phyloP scores from a whole-genome alignment of 2,888 invertebrate species.

The Mimas tiliae region DNA sequence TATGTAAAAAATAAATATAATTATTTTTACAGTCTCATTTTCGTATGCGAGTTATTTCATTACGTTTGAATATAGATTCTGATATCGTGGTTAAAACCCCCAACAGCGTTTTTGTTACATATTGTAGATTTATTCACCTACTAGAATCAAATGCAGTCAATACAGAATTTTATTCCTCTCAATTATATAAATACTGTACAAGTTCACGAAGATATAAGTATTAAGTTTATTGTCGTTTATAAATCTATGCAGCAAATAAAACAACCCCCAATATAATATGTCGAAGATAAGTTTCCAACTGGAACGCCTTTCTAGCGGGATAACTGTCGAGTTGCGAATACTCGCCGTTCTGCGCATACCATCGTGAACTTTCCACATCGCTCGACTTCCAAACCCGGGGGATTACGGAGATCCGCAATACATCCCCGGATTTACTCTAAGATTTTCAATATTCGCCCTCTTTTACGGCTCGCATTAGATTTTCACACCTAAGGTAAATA shows the following conservation, averaged over 20 bases:
- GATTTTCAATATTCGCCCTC: conserved; percentile 11
- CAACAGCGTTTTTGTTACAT: too few species aligned
- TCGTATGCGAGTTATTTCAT: too few species aligned
- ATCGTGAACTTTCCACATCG: neutral
- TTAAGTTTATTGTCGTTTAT: too few species aligned
- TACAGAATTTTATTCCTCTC: too few species aligned
- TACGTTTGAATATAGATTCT: too few species aligned
- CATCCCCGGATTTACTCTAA: conserved; percentile 5
- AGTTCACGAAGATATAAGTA: too few species aligned
- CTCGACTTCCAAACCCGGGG: conserved; percentile 4
- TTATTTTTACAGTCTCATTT: too few species aligned
- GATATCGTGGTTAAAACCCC: too few species aligned
- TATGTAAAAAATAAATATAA: too few species aligned
- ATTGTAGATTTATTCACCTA: too few species aligned
- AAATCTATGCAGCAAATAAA: neutral
- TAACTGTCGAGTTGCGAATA: conserved; percentile 11
- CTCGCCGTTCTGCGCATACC: neutral
- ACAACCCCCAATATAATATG: neutral
- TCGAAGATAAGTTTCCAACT: neutral
- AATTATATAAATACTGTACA: too few species aligned
- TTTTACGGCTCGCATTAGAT: neutral
- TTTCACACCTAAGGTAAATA: neutral
- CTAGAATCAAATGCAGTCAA: too few species aligned
- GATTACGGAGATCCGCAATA: conserved; percentile 11
- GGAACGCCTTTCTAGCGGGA: neutral